Evolutionary conservation across 2,888 invertebrate species (phyloP).

Genomic region (Andrena bicolor): DNA sequence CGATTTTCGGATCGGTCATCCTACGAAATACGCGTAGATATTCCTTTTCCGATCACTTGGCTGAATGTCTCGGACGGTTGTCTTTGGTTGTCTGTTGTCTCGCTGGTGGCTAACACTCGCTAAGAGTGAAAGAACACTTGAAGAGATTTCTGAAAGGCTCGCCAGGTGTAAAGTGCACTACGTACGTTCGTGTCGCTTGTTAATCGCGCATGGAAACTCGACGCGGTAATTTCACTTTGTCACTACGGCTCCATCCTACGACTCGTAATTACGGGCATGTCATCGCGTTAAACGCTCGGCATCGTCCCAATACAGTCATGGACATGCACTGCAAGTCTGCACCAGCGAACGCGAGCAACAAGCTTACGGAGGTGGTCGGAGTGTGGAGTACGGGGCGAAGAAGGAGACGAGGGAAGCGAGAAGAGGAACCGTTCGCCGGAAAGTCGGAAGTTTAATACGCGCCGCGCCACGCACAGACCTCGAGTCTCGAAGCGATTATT

Average conservation of each 20-base stretch:
- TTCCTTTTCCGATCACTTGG: not conserved
- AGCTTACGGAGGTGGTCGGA: not conserved
- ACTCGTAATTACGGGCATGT: constrained; percentile 32
- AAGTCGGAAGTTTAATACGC: constrained; percentile 39
- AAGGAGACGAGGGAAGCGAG: not conserved
- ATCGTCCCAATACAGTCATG: constrained; percentile 11
- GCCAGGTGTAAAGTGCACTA: constrained; percentile 3
- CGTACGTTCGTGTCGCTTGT: constrained; percentile 33
- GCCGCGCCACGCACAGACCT: constrained; percentile 12
- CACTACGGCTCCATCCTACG: constrained; percentile 26
- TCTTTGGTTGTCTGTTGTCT: constrained; percentile 3
- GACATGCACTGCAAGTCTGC: not conserved
- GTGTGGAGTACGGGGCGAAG: not conserved
- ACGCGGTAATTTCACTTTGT: constrained; percentile 20
- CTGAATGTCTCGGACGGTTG: not conserved
- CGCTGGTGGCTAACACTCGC: not conserved
- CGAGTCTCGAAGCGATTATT: constrained; percentile 36
- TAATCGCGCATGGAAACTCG: constrained; percentile 30
- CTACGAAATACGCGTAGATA: constrained; percentile 38
- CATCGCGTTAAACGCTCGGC: constrained; percentile 11
- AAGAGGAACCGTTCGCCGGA: constrained; percentile 14
- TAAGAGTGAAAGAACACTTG: not conserved
- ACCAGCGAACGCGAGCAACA: not conserved
- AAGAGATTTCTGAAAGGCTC: constrained; percentile 5
- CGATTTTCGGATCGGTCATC: constrained; percentile 73